Percentiles rank a stretch among this genome's conserved stretches.
These are phyloP conservation scores for Ciconia stormi DNA, from an alignment of 2,113 vertebrate species.

Conservation along the genomic window DNA sequence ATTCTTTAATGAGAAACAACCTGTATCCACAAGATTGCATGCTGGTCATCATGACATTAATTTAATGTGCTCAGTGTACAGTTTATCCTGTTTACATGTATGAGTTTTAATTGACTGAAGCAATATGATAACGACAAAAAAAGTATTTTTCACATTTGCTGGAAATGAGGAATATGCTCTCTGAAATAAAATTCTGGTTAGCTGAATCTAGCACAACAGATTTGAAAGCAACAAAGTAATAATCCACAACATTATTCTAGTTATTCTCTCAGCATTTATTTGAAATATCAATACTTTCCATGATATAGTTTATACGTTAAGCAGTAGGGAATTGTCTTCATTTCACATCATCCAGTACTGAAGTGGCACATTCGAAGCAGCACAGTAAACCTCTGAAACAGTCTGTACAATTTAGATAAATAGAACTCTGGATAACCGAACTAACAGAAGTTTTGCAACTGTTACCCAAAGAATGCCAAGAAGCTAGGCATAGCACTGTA, in stretches of 20 bases:
- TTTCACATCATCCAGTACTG: conserved; percentile 80
- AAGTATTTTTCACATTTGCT: background rate
- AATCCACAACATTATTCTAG: conserved; percentile 1
- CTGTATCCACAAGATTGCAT: background rate
- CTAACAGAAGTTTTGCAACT: conserved; percentile 76
- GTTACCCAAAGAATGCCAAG: conserved; percentile 82
- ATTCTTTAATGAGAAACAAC: background rate
- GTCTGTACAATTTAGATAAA: conserved; percentile 85
- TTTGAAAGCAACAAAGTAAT: background rate
- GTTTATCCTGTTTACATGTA: background rate
- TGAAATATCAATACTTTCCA: conserved; percentile 76
- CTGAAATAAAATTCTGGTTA: background rate
- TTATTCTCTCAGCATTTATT: conserved; percentile 80
- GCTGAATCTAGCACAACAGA: background rate
- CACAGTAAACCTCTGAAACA: conserved; percentile 72
- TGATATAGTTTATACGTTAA: conserved; percentile 76
- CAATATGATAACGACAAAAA: background rate
- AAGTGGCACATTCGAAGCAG: conserved; percentile 78
- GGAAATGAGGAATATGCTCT: background rate
- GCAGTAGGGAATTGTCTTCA: conserved; percentile 75
- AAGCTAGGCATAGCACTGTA: conserved; percentile 81
- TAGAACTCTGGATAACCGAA: conserved; percentile 83
- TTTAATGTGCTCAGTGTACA: background rate
- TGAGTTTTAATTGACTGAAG: background rate
- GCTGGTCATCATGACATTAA: background rate